phyloP scores from a whole-genome alignment of 2,797 vertebrate species.

The Ispidina picta region DNA sequence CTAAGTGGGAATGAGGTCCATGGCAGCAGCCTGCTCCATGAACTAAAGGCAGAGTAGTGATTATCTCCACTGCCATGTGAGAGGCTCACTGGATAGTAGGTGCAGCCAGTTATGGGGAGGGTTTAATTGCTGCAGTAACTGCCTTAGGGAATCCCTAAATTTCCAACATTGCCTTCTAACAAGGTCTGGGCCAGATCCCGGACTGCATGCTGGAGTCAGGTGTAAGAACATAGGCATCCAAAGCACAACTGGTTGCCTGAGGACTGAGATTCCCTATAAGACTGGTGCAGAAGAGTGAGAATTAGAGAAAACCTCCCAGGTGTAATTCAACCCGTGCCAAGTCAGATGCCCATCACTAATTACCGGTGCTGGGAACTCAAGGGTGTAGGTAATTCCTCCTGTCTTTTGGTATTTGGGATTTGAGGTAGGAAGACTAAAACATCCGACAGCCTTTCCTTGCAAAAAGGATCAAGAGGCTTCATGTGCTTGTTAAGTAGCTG shows the following conservation, averaged over 20 bases:
- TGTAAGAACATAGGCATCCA: fast-evolving
- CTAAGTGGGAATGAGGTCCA: not conserved
- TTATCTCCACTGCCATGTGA: not conserved
- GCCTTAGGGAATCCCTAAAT: not conserved
- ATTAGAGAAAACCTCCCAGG: not conserved
- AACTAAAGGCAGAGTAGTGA: not conserved
- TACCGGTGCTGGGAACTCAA: not conserved
- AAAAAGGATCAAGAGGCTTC: not conserved
- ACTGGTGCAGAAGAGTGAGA: not conserved
- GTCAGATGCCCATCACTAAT: fast-evolving
- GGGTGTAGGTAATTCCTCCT: fast-evolving
- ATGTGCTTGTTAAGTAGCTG: fast-evolving
- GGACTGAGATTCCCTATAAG: not conserved
- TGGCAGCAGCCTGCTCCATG: not conserved
- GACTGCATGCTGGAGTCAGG: not conserved
- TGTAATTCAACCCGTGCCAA: not conserved
- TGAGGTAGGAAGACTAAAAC: not conserved
- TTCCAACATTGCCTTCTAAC: not conserved
- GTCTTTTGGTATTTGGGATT: not conserved
- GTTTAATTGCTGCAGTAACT: not conserved
- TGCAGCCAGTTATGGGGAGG: not conserved
- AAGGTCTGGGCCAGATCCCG: not conserved
- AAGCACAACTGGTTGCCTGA: not conserved
- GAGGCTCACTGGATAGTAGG: no score
- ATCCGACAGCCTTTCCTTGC: not conserved